Percentiles rank a stretch among this genome's conserved stretches.
These are phyloP conservation scores for Cossypha heuglini DNA, from an alignment of 2,797 vertebrate species.

Conservation along the genomic window DNA sequence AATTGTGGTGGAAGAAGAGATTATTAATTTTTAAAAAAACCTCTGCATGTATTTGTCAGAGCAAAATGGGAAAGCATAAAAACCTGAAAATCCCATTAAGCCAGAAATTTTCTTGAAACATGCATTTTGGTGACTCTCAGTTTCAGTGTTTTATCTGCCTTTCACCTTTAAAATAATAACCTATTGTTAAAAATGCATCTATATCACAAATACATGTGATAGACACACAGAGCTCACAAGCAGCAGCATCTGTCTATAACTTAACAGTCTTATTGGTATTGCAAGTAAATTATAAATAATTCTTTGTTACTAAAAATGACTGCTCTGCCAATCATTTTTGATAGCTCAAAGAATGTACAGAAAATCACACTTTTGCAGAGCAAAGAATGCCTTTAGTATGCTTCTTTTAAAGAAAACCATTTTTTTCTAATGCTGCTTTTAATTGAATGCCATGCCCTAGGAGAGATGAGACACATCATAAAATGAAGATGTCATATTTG, in stretches of 20 bases:
- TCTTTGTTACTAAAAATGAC: neutral
- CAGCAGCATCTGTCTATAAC: neutral
- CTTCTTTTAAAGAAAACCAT: neutral
- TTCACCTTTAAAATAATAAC: neutral
- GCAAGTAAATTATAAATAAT: neutral
- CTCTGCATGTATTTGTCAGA: neutral
- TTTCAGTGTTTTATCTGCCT: neutral
- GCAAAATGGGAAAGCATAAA: neutral
- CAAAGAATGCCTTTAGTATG: neutral
- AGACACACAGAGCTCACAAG: neutral
- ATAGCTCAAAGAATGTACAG: neutral
- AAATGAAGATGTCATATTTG: neutral
- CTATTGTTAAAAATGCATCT: neutral
- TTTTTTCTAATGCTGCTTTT: neutral
- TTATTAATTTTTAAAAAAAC: rapidly evolving
- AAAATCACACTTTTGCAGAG: neutral
- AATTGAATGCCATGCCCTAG: neutral
- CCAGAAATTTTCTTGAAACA: neutral
- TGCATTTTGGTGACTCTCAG: neutral
- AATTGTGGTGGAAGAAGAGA: neutral
- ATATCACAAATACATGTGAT: neutral
- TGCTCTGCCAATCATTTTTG: neutral
- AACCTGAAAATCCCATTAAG: neutral
- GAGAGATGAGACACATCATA: neutral
- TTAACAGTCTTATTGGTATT: neutral